Evolutionary conservation across 2,113 vertebrate species (phyloP).

Genomic region (western clawed frog (Xenopus tropicalis)): UCB_Xtro_10.0 CM004447.2:108035001-108035500

Average conservation of each 20-base stretch:
- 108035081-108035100: constrained; percentile 36
- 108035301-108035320: too few relatives aligned
- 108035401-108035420: too few relatives aligned
- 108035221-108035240: too few relatives aligned
- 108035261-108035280: too few relatives aligned
- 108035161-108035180: constrained; percentile 32
- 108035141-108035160: constrained; percentile 26
- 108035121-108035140: constrained; percentile 18
- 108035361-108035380: too few relatives aligned
- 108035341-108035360: too few relatives aligned
- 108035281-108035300: too few relatives aligned
- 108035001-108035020: constrained; percentile 45
- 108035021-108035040: constrained; percentile 20
- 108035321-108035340: too few relatives aligned
- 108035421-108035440: too few relatives aligned
- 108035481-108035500: constrained; percentile 90
- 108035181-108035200: constrained; percentile 28
- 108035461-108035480: constrained; percentile 86
- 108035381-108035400: too few relatives aligned
- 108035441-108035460: background rate
- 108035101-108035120: constrained; percentile 35
- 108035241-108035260: too few relatives aligned
- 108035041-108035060: constrained; percentile 26
- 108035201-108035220: constrained; percentile 14
- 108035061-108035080: constrained; percentile 15